Evolutionary conservation across 1,140 invertebrate genomes (phyloP).

Genomic region (Drosophila asahinai): DNA sequence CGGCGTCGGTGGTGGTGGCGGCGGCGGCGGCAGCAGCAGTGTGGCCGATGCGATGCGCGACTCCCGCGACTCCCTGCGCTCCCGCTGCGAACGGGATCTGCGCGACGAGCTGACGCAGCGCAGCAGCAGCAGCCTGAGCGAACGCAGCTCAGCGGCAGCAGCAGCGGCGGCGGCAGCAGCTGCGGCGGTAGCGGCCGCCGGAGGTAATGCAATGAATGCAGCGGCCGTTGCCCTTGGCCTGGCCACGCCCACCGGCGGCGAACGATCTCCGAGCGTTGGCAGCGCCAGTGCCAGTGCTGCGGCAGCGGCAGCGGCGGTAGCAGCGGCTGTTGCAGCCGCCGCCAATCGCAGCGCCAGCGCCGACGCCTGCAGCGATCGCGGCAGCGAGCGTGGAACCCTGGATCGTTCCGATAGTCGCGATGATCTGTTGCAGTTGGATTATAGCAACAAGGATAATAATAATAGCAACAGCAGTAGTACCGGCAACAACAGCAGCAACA

Average conservation of each 20-base stretch:
- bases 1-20: slow-evolving; percentile 33
- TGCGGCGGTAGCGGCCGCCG: slow-evolving; percentile 65
- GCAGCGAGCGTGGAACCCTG: slow-evolving; percentile 77
- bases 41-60: slow-evolving; percentile 65
- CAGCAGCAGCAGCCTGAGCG: slow-evolving; percentile 79
- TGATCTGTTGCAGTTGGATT: slow-evolving; percentile 81
- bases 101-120: slow-evolving; percentile 79
- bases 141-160: slow-evolving; percentile 72
- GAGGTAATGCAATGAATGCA: slow-evolving; percentile 70
- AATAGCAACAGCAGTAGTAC: slow-evolving; percentile 64
- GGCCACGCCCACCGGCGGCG: slow-evolving; percentile 66
- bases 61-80: slow-evolving; percentile 70
- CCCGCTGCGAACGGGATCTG: slow-evolving; percentile 76
- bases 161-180: slow-evolving; percentile 73
- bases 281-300: slow-evolving; percentile 72
- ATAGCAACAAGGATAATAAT: slow-evolving; percentile 83
- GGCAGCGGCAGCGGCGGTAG: slow-evolving; percentile 73
- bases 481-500: slow-evolving; percentile 51
- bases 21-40: slow-evolving; percentile 26
- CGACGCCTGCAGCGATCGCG: slow-evolving; percentile 75
- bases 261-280: slow-evolving; percentile 83
- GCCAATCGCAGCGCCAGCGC: slow-evolving; percentile 75
- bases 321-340: slow-evolving; percentile 70
- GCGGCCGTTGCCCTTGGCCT: slow-evolving; percentile 75
- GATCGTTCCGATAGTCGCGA: slow-evolving; percentile 83